A percentile compares a stretch with the other conserved stretches of the same genome.
phyloP scores from a whole-genome alignment of 1,140 invertebrate genomes.

The Drosophila nebulosa region DNA sequence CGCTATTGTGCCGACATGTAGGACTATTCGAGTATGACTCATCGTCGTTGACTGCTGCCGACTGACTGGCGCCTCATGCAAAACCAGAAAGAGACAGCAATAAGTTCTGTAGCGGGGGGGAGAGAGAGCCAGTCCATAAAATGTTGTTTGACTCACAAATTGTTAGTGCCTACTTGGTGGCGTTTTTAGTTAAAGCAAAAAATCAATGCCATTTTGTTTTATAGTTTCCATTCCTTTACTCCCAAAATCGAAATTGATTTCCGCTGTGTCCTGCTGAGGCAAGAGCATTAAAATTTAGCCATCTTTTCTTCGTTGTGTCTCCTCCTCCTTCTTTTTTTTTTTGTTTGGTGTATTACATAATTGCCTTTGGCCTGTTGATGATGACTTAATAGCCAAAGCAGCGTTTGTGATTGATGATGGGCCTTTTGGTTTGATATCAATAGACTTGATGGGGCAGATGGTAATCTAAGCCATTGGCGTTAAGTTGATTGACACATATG shows the following conservation, averaged over 20 bases:
- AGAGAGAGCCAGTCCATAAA: background rate
- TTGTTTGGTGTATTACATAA: conserved; percentile 35
- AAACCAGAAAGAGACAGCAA: conserved; percentile 29
- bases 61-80: conserved; percentile 58
- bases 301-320: background rate
- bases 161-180: conserved; percentile 54
- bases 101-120: background rate
- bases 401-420: conserved; percentile 38
- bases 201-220: conserved; percentile 40
- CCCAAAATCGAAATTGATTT: conserved; percentile 37
- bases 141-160: conserved; percentile 7
- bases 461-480: background rate
- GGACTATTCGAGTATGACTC: conserved; percentile 45
- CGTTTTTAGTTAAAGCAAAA: conserved; percentile 38
- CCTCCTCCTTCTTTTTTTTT: background rate
- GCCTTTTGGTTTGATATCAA: background rate
- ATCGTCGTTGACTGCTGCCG: conserved; percentile 41
- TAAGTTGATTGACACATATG: background rate
- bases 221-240: background rate
- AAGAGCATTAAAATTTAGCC: background rate
- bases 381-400: conserved; percentile 43
- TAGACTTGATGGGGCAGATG: background rate
- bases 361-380: conserved; percentile 35
- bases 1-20: background rate
- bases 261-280: conserved; percentile 14